Percentiles rank a stretch among this genome's conserved stretches.
Conservation (phyloP, 2,113 vertebrate species). For the Pelusios castaneus region DNA sequence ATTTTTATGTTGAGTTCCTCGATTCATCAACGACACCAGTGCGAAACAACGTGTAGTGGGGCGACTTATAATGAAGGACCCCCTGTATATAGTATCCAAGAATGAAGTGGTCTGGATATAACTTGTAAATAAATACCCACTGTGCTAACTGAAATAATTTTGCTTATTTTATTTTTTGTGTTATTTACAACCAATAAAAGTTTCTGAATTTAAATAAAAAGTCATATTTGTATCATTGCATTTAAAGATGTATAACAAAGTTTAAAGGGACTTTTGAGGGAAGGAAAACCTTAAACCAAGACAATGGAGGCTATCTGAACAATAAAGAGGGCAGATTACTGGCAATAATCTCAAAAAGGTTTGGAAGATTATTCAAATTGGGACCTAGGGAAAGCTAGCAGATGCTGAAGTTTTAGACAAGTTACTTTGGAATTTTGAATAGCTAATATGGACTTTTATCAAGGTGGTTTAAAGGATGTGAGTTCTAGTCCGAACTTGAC, state of each 20-base stretch:
- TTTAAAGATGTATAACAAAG: neutral
- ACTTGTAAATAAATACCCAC: neutral
- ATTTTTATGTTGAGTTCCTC: no score
- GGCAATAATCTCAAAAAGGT: neutral
- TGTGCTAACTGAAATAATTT: neutral
- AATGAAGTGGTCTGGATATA: neutral
- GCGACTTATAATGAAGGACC: no score
- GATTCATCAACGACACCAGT: no score
- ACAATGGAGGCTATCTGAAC: neutral
- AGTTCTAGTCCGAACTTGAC: no score
- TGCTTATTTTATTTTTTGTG: neutral
- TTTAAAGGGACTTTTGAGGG: neutral
- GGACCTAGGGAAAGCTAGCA: neutral
- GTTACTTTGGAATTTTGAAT: no score
- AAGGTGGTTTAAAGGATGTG: no score
- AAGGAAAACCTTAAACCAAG: neutral
- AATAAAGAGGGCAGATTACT: neutral
- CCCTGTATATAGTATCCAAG: neutral
- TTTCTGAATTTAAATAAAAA: neutral
- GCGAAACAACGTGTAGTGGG: no score
- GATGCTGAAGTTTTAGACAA: fast-evolving
- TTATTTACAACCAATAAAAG: neutral
- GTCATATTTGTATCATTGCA: neutral
- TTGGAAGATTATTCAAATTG: neutral
- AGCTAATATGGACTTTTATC: no score